Conservation (phyloP, 2,113 vertebrate species). For the Toxotes jaculatrix region DNA sequence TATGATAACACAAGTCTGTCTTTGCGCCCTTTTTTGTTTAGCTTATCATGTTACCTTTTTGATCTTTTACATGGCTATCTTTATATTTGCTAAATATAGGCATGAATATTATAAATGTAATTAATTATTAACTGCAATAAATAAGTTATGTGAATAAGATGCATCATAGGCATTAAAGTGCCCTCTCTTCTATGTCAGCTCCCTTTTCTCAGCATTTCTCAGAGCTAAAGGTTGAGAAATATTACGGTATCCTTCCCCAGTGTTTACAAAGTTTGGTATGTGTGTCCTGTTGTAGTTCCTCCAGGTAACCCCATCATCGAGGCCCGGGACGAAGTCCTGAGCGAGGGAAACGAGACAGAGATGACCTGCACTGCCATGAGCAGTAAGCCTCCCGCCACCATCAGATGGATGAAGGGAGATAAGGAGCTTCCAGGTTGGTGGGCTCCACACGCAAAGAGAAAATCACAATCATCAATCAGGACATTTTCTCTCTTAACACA, state of each 20-base stretch:
- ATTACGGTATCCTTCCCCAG: not conserved
- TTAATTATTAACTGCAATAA: not conserved
- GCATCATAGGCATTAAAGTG: not conserved
- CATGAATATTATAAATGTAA: not conserved
- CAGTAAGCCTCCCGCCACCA: constrained; percentile 94
- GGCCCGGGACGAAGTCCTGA: constrained; percentile 90
- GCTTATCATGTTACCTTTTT: no score
- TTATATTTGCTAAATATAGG: not conserved
- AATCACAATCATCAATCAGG: constrained; percentile 20
- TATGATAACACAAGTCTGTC: no score
- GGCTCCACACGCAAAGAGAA: not conserved
- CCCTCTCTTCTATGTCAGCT: not conserved
- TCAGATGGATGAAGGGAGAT: constrained; percentile 97
- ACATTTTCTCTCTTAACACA: not conserved
- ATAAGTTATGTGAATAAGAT: not conserved
- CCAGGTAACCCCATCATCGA: constrained; percentile 97
- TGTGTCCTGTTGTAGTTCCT: constrained; percentile 86
- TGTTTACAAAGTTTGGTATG: constrained; percentile 50
- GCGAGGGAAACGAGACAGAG: constrained; percentile 96
- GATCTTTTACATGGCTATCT: no score
- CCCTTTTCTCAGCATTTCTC: not conserved
- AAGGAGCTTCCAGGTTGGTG: constrained; percentile 91
- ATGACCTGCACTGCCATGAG: constrained; percentile 97
- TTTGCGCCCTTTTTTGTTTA: no score
- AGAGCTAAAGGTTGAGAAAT: not conserved